Percentiles rank a stretch among this genome's conserved stretches.
These are phyloP conservation scores for Ophion obscuratus DNA, from an alignment of 2,888 invertebrate genomes.

Conservation along the genomic window DNA sequence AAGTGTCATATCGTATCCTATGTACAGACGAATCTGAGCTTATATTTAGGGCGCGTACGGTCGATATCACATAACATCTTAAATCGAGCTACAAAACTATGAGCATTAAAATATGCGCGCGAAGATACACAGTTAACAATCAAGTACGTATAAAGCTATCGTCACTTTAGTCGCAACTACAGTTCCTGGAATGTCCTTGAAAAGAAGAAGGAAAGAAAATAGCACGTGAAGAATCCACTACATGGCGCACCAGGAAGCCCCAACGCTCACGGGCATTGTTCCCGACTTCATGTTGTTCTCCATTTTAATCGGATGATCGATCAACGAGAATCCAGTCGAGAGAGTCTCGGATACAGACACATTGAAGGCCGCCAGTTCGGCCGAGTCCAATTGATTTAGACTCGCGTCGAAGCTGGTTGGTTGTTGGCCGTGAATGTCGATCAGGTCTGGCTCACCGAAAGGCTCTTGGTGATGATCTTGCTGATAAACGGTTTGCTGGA, in stretches of 20 bases:
- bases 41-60: not conserved
- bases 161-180: slow-evolving; percentile 38
- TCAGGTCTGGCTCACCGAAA: slow-evolving; percentile 9
- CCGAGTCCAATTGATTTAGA: slow-evolving; percentile 56
- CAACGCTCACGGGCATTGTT: slow-evolving; percentile 45
- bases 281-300: slow-evolving; percentile 18
- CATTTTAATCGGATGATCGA: slow-evolving; percentile 37
- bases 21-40: not conserved
- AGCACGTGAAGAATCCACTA: not conserved
- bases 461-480: slow-evolving; percentile 3
- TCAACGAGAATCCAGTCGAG: slow-evolving; percentile 41
- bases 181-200: slow-evolving; percentile 17
- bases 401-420: slow-evolving; percentile 47
- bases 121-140: slow-evolving; percentile 15
- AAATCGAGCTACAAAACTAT: not conserved
- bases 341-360: slow-evolving; percentile 43
- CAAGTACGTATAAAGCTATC: slow-evolving; percentile 14
- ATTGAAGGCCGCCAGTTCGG: slow-evolving; percentile 50
- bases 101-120: not conserved
- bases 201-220: not conserved
- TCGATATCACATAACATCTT: not conserved
- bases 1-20: not conserved
- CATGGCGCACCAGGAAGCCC: slow-evolving; percentile 38
- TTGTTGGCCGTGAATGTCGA: slow-evolving; percentile 27
- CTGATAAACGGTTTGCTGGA: slow-evolving; percentile 4